Base-by-base conservation (phyloP, 2,113 vertebrate genomes). In the Pheucticus melanocephalus region DNA sequence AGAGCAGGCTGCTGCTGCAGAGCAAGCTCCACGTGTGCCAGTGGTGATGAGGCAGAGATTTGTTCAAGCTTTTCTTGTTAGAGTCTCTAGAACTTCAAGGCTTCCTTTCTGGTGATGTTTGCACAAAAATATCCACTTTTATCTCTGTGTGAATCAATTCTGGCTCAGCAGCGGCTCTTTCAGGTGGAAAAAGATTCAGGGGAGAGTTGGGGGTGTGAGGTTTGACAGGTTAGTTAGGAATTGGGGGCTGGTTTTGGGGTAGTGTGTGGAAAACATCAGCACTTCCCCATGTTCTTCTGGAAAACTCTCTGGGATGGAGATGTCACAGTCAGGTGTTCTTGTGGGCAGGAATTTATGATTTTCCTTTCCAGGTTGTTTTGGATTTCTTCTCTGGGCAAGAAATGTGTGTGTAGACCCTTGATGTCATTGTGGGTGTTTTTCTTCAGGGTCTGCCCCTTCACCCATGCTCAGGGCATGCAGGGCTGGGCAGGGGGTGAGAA, bases 271-370 rank as follows among this genome's bases (percentile, higher is more conserved):
- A 39, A 21, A 44, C 37, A 33, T 44, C 48, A 45, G 37, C 24
- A 37, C 20, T 48, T 56, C 20, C 27, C 24, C 0, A 0, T 10
- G 10, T 73, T 70, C 37, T 42, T 92, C 50, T 60, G 48, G 73
- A 82, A 35, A 27, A 37, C 0, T 0, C 59, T 53, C 11, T 40
- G 23, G 39, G 47, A 12, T 73, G 51, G 66, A 59, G 15, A 8
- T 3, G 0, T 9, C 37, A 2, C 6, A 11, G n/a, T 72, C 0
- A 0, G 12, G 12, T 68, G 48, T 45, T 66, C 35, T 63, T 0
- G 0, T 70, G 53, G 24, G 40, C 19, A 73, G 45, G 22, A 20
- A 2, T 82, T 9, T 8, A 35, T 51, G 31, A 28, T 22, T 82
- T 87, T 85, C 12, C 13, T 53, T 86, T 12, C 6, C 14, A 12